Percentiles rank a stretch among this genome's conserved stretches.
phyloP scores from a whole-genome alignment of 1,140 invertebrate genomes.

The Hypothenemus hampei region DNA sequence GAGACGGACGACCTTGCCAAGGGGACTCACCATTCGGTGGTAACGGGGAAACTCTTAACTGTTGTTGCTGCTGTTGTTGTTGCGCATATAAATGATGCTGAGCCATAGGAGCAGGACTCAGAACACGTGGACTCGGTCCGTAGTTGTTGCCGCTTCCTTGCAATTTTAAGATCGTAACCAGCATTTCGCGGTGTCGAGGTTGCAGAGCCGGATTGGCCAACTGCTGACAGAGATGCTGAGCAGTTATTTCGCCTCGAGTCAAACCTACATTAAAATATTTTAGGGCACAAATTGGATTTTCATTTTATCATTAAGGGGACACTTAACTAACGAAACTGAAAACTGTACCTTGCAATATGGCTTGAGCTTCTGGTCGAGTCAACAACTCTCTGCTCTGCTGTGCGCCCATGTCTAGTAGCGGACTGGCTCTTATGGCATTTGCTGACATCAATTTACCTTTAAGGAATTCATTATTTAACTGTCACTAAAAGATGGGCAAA shows the following conservation, averaged over 20 bases:
- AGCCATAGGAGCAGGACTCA: slow-evolving; percentile 48
- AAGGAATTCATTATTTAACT: too few relatives aligned
- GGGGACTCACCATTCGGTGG: slow-evolving; percentile 50
- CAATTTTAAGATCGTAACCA: slow-evolving; percentile 61
- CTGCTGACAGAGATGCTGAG: slow-evolving; percentile 68
- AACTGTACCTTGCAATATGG: slow-evolving; percentile 62
- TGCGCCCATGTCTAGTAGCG: slow-evolving; percentile 52
- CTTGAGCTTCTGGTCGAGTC: slow-evolving; percentile 66
- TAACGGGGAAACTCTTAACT: slow-evolving; percentile 52
- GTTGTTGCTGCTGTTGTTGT: slow-evolving; percentile 45
- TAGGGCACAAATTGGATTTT: too few relatives aligned
- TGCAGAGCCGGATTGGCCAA: slow-evolving; percentile 64
- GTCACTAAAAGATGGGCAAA: not conserved
- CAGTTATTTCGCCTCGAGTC: slow-evolving; percentile 67
- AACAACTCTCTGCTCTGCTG: slow-evolving; percentile 56
- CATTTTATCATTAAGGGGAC: too few relatives aligned
- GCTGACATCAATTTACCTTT: slow-evolving; percentile 44
- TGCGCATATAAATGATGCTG: slow-evolving; percentile 42
- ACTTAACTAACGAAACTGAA: too few relatives aligned
- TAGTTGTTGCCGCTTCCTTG: slow-evolving; percentile 42
- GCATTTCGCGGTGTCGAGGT: slow-evolving; percentile 64
- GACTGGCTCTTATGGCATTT: slow-evolving; percentile 42
- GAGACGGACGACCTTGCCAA: not conserved
- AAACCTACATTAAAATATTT: slow-evolving; percentile 47
- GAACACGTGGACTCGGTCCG: slow-evolving; percentile 48